A percentile compares a stretch with the other conserved stretches of the same genome.
Conservation (phyloP, 2,888 invertebrate species). For the Anarsia innoxiella region DNA sequence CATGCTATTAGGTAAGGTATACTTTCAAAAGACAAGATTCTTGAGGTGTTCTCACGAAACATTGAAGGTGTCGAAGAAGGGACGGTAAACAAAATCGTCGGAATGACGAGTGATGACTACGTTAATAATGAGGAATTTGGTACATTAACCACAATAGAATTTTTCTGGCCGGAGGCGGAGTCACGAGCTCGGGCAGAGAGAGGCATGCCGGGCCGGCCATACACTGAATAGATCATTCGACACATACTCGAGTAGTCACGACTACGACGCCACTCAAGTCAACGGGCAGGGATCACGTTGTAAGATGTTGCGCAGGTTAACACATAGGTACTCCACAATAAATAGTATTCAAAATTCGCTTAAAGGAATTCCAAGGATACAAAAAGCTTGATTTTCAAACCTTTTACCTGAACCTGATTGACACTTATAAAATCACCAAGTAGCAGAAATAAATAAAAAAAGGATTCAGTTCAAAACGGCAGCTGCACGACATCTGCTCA, state of each 20-base stretch:
- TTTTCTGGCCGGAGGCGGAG: constrained; percentile 63
- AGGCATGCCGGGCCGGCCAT: constrained; percentile 40
- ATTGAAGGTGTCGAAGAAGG: constrained; percentile 35
- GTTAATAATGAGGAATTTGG: constrained; percentile 68
- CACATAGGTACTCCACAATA: too few species aligned
- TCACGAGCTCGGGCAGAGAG: constrained; percentile 39
- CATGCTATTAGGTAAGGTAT: constrained; percentile 37
- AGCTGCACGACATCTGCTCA: constrained; percentile 31
- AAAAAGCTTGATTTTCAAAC: too few species aligned
- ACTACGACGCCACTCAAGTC: too few species aligned
- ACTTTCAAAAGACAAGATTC: constrained; percentile 36
- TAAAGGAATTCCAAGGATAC: too few species aligned
- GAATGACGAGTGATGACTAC: constrained; percentile 44
- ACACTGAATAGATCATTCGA: constrained; percentile 42
- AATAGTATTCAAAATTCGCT: too few species aligned
- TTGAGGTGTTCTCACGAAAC: constrained; percentile 33
- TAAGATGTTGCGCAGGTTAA: constrained; percentile 7
- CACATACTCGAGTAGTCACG: constrained; percentile 44
- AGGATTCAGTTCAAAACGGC: constrained; percentile 19
- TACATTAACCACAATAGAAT: constrained; percentile 71
- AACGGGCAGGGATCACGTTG: constrained; percentile 30
- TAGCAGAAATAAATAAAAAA: constrained; percentile 9
- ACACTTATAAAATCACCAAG: constrained; percentile 1
- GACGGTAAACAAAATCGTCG: constrained; percentile 38
- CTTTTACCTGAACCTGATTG: too few species aligned